Base-by-base conservation (phyloP, 2,113 vertebrate species). In the Cyanoderma ruficeps region DNA sequence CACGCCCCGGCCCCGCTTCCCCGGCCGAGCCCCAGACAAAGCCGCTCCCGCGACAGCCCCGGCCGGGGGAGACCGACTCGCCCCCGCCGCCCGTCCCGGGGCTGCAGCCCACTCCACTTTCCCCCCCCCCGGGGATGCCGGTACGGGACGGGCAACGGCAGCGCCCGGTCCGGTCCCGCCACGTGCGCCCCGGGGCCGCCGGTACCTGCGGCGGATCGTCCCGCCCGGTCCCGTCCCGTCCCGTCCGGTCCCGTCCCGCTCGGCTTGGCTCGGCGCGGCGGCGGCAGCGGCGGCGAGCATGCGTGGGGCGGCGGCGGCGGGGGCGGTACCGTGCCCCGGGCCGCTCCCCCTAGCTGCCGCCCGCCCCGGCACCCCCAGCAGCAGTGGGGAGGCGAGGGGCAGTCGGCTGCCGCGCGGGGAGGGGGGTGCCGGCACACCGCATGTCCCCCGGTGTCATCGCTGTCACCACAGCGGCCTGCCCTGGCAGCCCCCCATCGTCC, bases 231-330 rank as follows among this genome's bases (percentile, higher is more conserved):
- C 55, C 55, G 53, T 31, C 53, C 53, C 30, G 55, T 56, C 55
- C 55, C 19, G 55, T 56, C 55, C 55, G 18, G 53, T 55, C 30
- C 53, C 31, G 55, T 56, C 55, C 55, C 55, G 75, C 89, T 76
- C 79, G 25, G 78, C 60, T 85, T 50, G 41, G 47, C 69, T 47
- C 83, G 30, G 91, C 91, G 56, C 70, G 69, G 79, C 77, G 63
- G 70, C 41, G 71, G 78, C 46, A 21, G 72, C 56, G 57, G 71
- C 25, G 77, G 49, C 65, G 91, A 93, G 91, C 91, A 93, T 89
- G 91, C 86, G 91, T 86, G 70, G 82, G 92, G 87, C 82, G 83
- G 75, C 3, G 74, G 91, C 80, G 68, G 92, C 63, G 92, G 87
- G 77, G 87, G 87, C 88, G 92, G 77, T 55, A 79, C 89, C 89